A percentile compares a stretch with the other conserved stretches of the same genome.
Conservation (phyloP, 2,888 invertebrate species). For the Galerucella calmariensis region DNA sequence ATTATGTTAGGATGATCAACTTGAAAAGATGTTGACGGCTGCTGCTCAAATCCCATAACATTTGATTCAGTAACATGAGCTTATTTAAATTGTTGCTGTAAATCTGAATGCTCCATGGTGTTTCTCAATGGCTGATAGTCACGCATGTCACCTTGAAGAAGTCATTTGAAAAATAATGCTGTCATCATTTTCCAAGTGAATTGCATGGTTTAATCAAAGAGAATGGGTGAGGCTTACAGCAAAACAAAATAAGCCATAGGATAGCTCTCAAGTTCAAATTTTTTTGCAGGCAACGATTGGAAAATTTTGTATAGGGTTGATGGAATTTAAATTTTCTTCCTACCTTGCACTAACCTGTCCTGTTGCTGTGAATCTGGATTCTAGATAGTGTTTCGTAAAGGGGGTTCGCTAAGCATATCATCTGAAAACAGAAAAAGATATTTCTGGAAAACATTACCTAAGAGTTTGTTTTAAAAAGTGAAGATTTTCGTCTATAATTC, state of each 20-base stretch:
- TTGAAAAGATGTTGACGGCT: conserved; percentile 16
- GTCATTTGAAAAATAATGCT: too few relatives aligned
- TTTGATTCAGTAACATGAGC: too few relatives aligned
- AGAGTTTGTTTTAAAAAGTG: neutral
- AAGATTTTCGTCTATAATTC: conserved; percentile 6
- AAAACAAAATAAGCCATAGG: too few relatives aligned
- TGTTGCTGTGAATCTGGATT: conserved; percentile 22
- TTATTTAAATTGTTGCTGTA: too few relatives aligned
- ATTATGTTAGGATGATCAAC: conserved; percentile 12
- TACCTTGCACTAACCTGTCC: conserved; percentile 17
- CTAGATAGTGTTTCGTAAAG: conserved; percentile 9
- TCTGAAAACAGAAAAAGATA: conserved; percentile 8
- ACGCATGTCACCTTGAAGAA: too few relatives aligned
- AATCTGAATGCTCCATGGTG: neutral
- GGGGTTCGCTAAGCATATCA: conserved; percentile 7
- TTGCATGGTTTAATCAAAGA: too few relatives aligned
- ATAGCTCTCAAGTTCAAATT: too few relatives aligned
- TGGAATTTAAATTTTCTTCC: neutral
- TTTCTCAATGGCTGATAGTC: too few relatives aligned
- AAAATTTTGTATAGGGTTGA: neutral
- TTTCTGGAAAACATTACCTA: neutral
- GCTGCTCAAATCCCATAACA: too few relatives aligned
- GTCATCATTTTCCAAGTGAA: too few relatives aligned
- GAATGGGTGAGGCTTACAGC: too few relatives aligned
- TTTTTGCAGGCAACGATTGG: too few relatives aligned